Evolutionary conservation across 1,140 invertebrate genomes (phyloP).

Genomic region (Melanaphis sacchari): DNA sequence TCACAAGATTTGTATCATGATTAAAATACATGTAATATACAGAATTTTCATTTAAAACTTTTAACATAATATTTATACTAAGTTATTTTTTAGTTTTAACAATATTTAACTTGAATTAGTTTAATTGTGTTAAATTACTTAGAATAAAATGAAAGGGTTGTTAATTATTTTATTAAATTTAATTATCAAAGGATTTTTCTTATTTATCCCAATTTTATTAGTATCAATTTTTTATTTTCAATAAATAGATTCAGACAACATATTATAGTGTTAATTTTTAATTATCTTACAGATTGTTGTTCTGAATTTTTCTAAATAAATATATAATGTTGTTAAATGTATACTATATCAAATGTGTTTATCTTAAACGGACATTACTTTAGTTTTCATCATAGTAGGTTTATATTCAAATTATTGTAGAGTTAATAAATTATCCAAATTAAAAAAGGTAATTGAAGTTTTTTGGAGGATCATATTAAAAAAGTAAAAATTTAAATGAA

Average conservation of each 20-base stretch:
- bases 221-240: not conserved
- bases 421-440: not conserved
- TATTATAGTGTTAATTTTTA: not conserved
- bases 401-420: not conserved
- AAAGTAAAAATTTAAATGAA: not conserved
- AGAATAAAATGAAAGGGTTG: not conserved
- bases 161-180: not conserved
- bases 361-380: not conserved
- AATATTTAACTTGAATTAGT: not conserved
- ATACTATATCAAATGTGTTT: not conserved
- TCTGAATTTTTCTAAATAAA: no score
- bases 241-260: not conserved
- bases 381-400: not conserved
- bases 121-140: not conserved
- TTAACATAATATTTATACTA: not conserved
- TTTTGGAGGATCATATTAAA: not conserved
- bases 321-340: no score
- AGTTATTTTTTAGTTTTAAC: not conserved
- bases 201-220: not conserved
- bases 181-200: not conserved
- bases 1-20: not conserved
- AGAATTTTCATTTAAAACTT: not conserved
- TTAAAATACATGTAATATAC: not conserved
- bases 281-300: no score
- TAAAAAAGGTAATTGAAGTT: not conserved